Base-by-base conservation (phyloP, 1,140 invertebrate genomes). In the Drosophila suzukii region DNA sequence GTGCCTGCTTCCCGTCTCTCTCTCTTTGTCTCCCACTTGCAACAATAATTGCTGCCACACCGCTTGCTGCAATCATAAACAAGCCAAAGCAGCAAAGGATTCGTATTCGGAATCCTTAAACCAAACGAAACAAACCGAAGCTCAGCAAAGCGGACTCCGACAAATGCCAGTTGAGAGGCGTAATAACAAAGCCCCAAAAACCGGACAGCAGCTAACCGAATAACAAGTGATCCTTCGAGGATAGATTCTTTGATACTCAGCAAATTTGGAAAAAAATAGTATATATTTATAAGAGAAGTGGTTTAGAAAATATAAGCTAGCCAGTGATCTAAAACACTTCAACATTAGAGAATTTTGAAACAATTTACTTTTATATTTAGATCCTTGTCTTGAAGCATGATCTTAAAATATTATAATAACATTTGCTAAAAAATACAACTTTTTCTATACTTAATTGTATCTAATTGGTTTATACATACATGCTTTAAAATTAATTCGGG, bases 31-130 rank as follows among this genome's bases (percentile, higher is more conserved):
- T 32, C 30, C 30, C 49, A 3, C 32, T 66, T 32, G 20, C n/a
- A 65, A 61, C 67, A 63, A 83, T 88, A 83, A 88, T 88, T 89
- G 82, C 60, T 78, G 77, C 72, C 62, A 63, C 79, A 83, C 75
- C 70, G 80, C 86, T 85, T 78, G 66, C 75, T 83, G 83, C 75
- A 86, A 75, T 82, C 78, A 82, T 82, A 78, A 76, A 83, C 70
- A 70, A 84, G 61, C 73, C 49, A 30, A 50, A 58, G 47, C 55
- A 46, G 36, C 38, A 73, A 50, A 8, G 32, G n/a, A 62, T 11
- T 20, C 54, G 39, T 39, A 41, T 54, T 58, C 41, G 49, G 34
- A 71, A 77, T 78, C 63, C 75, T 43, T 71, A 47, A 75, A 53
- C 60, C 72, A 75, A 58, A 75, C 67, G 50, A 57, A 71, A 71